Conservation (phyloP, 2,113 vertebrate species). For the Pelusios castaneus region DNA sequence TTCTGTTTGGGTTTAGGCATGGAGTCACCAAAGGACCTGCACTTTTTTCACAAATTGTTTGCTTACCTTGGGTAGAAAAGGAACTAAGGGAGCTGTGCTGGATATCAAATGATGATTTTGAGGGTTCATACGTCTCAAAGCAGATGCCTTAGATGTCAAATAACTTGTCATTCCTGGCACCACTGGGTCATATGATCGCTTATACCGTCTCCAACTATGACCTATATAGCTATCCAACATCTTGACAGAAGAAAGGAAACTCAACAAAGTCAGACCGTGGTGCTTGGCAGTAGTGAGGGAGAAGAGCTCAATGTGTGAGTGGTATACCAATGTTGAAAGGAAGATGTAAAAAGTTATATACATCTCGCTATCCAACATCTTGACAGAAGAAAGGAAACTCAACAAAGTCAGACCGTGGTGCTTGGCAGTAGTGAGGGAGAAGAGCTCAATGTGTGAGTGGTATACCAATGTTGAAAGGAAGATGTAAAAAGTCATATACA, state of each 20-base stretch:
- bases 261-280: no score
- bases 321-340: not conserved
- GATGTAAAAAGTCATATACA: not conserved
- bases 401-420: no score
- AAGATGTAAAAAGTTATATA: not conserved
- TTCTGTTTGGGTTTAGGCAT: not conserved
- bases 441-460: no score
- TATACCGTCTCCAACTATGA: not conserved
- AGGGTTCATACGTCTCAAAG: not conserved
- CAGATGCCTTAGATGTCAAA: not conserved
- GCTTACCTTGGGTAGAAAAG: not conserved
- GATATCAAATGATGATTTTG: not conserved
- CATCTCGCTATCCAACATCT: no score
- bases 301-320: no score
- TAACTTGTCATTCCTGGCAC: not conserved
- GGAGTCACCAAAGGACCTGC: not conserved
- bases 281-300: no score
- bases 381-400: no score
- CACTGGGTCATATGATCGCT: fast-evolving
- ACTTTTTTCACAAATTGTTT: not conserved
- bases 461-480: not conserved
- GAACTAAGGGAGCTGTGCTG: not conserved
- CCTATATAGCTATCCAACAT: no score
- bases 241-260: no score
- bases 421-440: no score